Conservation (phyloP, 1,140 invertebrate species). For the Lasioglossum albipes region DNA sequence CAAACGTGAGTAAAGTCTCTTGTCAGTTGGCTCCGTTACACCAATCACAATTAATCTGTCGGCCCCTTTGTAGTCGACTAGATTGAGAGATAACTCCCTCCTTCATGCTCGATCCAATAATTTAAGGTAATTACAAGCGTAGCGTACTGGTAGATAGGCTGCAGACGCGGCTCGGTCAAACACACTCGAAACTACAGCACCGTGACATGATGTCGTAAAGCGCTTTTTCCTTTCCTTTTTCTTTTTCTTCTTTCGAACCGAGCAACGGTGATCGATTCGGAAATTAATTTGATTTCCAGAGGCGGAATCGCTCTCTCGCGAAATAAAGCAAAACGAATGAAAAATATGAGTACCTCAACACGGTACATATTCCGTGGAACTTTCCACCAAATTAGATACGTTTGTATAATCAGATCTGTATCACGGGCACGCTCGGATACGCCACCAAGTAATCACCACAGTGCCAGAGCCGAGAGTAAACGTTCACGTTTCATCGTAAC, state of each 20-base stretch:
- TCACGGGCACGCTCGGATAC: background rate
- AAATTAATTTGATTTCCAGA: constrained; percentile 30
- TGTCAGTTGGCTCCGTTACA: constrained; percentile 59
- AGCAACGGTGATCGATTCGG: background rate
- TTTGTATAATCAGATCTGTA: constrained; percentile 21
- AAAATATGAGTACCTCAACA: background rate
- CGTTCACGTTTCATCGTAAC: constrained; percentile 2
- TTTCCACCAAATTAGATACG: constrained; percentile 10
- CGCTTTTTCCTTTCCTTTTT: background rate
- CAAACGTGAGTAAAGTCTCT: constrained; percentile 30
- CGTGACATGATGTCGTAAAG: constrained; percentile 2
- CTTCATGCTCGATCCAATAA: constrained; percentile 65
- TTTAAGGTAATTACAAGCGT: constrained; percentile 68
- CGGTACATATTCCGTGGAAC: background rate
- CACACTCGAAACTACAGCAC: constrained; percentile 27
- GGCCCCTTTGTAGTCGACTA: constrained; percentile 58
- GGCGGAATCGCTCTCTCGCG: background rate
- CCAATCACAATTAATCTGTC: constrained; percentile 67
- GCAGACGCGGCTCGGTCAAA: constrained; percentile 16
- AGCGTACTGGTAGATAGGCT: constrained; percentile 37
- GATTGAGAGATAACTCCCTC: constrained; percentile 70
- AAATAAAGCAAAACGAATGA: background rate
- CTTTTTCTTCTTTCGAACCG: background rate
- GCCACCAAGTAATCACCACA: constrained; percentile 3
- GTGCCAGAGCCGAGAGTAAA: background rate